phyloP scores from a whole-genome alignment of 2,113 vertebrate species.

The Phrynocephalus versicolor region DNA sequence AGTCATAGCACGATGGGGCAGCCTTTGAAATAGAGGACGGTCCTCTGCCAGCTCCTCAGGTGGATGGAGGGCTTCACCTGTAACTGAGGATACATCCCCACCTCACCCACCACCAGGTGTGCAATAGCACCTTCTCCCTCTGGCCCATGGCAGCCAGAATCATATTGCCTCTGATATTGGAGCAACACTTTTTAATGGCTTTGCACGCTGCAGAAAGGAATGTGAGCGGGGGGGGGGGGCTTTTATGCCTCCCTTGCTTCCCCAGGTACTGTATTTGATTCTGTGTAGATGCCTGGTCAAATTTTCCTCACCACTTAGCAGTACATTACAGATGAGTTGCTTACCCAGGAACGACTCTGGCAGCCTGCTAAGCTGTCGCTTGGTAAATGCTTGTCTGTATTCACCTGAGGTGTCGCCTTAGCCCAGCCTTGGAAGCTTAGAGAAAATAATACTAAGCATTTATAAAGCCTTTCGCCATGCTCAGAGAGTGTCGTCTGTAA shows the following conservation, averaged over 20 bases:
- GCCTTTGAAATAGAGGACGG: too few species aligned
- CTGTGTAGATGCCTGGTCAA: not conserved
- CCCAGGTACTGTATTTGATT: not conserved
- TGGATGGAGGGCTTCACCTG: too few species aligned
- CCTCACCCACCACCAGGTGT: too few species aligned
- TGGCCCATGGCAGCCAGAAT: not conserved
- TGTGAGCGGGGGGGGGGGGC: not conserved
- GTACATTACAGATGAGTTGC: not conserved
- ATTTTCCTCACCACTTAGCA: not conserved
- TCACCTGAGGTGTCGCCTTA: not conserved
- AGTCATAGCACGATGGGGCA: too few species aligned
- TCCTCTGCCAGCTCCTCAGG: too few species aligned
- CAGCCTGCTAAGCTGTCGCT: not conserved
- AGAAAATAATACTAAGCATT: not conserved
- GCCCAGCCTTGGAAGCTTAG: not conserved
- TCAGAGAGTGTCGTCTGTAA: not conserved
- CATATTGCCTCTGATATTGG: not conserved
- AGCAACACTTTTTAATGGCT: not conserved
- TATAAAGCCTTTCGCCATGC: not conserved
- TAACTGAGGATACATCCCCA: too few species aligned
- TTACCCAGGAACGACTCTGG: not conserved
- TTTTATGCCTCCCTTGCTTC: not conserved
- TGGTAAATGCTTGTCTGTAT: not conserved
- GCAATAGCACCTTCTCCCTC: not conserved
- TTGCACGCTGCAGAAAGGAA: not conserved